Evolutionary conservation across 37 sponge, comb jelly and placozoan genomes (phyloP), one percentile per base, ranked within the genome.

Genomic region (Hormiphora californensis): DNA sequence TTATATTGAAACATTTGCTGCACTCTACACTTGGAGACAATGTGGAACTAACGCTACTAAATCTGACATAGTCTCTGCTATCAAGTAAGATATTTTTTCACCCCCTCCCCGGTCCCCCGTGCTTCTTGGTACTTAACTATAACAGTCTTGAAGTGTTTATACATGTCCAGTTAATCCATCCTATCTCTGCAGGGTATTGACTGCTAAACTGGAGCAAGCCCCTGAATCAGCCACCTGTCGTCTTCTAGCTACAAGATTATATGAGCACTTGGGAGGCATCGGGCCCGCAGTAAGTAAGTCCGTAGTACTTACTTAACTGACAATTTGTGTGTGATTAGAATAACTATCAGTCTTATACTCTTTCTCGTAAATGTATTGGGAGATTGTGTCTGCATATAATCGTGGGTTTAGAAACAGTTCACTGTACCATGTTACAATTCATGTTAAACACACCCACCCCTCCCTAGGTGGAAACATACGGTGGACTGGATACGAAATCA

Each of bases 231-330:
- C 67, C 2, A 38, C 67, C 67, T 65, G 67, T 32, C 67, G 67
- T 19, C 34, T 65, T 7, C 34, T 65, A 7, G 67, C 28, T 65
- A 65, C 37, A 15, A 21, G 67, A 19, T 17, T 65, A 34, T 65
- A 34, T 38, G 37, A 34, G 35, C 35, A 65, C 36, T 28, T 65
- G 36, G 67, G 67, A 1, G 67, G 38, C 35, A 65, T 65, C 36
- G 67, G 34, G 2, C 67, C 67, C 9, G 67, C 67, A 34, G 67
- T 65, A 65, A 65, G 67, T 65, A 65, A 65, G 67, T 65, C n/a
- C n/a, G n/a, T n/a, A n/a, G n/a, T n/a, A n/a, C n/a, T n/a, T n/a
- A n/a, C n/a, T n/a, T n/a, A n/a, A n/a, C n/a, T n/a, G n/a, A n/a
- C n/a, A n/a, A n/a, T n/a, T n/a, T n/a, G n/a, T n/a, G n/a, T n/a